Conservation (phyloP, 1,140 invertebrate genomes). For the silkworm (Bombyx mori) region ASM3026992v2 NC_085122.1:9874501-9875000, state of each 20-base stretch:
- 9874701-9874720: too few relatives aligned
- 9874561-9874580: constrained; percentile 67
- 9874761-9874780: constrained; percentile 27
- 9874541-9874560: constrained; percentile 80
- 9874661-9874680: neutral
- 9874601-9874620: neutral
- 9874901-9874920: neutral
- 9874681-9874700: constrained; percentile 2
- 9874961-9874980: too few relatives aligned
- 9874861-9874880: constrained; percentile 1
- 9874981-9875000: too few relatives aligned
- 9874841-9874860: constrained; percentile 25
- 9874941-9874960: too few relatives aligned
- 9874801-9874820: constrained; percentile 25
- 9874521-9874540: constrained; percentile 98
- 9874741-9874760: constrained; percentile 19
- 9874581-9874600: constrained; percentile 18
- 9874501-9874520: constrained; percentile 93
- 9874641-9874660: too few relatives aligned
- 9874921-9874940: neutral
- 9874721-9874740: constrained; percentile 1
- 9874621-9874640: too few relatives aligned
- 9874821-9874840: constrained; percentile 21
- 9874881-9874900: neutral
- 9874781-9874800: constrained; percentile 26